These are phyloP conservation scores for Archivesica marissinica DNA, from an alignment of 1,140 invertebrate species.

Conservation along the genomic window DNA sequence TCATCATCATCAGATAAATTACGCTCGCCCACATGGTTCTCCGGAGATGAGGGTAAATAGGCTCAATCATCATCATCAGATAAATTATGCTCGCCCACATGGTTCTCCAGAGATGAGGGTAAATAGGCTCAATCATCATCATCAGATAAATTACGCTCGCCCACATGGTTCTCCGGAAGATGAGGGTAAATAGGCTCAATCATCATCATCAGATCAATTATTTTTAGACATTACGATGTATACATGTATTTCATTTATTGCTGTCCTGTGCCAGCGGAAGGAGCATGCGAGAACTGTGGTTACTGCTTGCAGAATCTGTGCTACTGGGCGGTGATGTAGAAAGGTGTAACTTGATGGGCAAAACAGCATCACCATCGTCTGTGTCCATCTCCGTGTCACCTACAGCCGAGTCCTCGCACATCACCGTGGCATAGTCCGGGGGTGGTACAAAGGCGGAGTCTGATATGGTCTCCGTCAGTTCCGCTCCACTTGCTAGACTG, in stretches of 20 bases:
- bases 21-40: too few species aligned
- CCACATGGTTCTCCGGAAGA: too few species aligned
- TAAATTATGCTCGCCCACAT: too few species aligned
- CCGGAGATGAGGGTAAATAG: too few species aligned
- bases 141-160: too few species aligned
- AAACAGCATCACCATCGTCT: conserved; percentile 39
- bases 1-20: too few species aligned
- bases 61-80: too few species aligned
- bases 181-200: too few species aligned
- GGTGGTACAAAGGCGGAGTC: conserved; percentile 38
- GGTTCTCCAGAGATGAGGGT: too few species aligned
- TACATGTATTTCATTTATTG: conserved; percentile 4
- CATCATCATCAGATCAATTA: too few species aligned
- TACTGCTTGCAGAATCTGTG: conserved; percentile 78
- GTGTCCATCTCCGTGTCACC: conserved; percentile 47
- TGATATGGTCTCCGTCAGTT: conserved; percentile 48
- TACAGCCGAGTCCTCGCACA: conserved; percentile 20
- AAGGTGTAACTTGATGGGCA: conserved; percentile 58
- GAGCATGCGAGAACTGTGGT: conserved; percentile 71
- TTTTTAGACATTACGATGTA: too few species aligned
- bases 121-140: too few species aligned
- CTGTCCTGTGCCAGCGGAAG: conserved; percentile 57
- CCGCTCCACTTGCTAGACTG: conserved; percentile 33
- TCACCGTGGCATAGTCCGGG: conserved; percentile 52
- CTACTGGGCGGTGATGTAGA: conserved; percentile 70